Evolutionary conservation across 2,113 vertebrate genomes (phyloP).

Genomic region (Hucho hucho): DNA sequence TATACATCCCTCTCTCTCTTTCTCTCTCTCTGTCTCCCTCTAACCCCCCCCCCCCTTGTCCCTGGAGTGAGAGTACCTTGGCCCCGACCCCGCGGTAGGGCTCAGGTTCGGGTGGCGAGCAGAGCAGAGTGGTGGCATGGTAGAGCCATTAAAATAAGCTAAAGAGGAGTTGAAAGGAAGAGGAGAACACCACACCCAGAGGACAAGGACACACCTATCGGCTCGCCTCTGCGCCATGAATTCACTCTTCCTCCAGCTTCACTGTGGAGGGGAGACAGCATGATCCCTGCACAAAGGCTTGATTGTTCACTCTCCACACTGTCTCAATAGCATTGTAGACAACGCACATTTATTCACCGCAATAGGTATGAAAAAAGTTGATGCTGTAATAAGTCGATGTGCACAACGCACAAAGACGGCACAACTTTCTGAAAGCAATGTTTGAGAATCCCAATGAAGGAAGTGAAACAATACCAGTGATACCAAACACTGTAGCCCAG

Average conservation of each 20-base stretch:
- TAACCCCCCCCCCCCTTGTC: not conserved
- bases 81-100: conserved; percentile 22
- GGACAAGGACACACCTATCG: conserved; percentile 49
- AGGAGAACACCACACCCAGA: conserved; percentile 31
- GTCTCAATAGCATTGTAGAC: not conserved
- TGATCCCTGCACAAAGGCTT: conserved; percentile 24
- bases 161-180: conserved; percentile 27
- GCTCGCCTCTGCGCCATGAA: conserved; percentile 33
- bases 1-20: not conserved
- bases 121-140: conserved; percentile 35
- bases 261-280: conserved; percentile 1
- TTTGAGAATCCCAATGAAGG: not conserved
- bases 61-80: not conserved
- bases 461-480: conserved; percentile 55
- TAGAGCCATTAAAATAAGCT: conserved; percentile 54
- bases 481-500: conserved; percentile 40
- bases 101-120: conserved; percentile 29
- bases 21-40: not conserved
- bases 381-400: not conserved
- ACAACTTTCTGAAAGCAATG: conserved; percentile 43
- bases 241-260: conserved; percentile 27
- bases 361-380: not conserved
- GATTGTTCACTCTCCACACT: conserved; percentile 16
- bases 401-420: not conserved
- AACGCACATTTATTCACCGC: not conserved